A percentile compares a stretch with the other conserved stretches of the same genome.
Evolutionary conservation across 2,888 invertebrate species (phyloP).

Genomic region (Erebia palarica): DNA sequence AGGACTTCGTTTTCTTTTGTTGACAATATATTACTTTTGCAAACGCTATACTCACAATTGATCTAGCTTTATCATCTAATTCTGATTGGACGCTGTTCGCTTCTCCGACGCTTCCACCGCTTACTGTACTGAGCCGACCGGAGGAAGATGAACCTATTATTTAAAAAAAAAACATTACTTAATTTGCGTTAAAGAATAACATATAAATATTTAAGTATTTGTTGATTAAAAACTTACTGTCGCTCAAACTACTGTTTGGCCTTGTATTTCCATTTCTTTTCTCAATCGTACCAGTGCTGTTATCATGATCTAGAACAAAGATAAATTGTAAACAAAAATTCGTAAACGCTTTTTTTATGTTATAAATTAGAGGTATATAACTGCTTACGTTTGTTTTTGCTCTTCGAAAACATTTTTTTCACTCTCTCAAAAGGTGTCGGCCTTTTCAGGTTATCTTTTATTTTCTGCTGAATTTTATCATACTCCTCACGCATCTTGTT

Average conservation of each 20-base stretch:
- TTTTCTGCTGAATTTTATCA: constrained; percentile 89
- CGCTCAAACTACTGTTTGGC: constrained; percentile 76
- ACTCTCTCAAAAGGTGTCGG: constrained; percentile 91
- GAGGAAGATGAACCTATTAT: constrained; percentile 88
- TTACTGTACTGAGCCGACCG: constrained; percentile 91
- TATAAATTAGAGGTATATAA: neutral
- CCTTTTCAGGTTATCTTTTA: constrained; percentile 88
- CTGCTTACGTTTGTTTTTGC: constrained; percentile 79
- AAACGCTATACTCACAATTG: constrained; percentile 62
- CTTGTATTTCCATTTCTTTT: constrained; percentile 74
- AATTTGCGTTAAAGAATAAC: neutral
- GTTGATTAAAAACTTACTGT: constrained; percentile 59
- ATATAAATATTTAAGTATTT: neutral
- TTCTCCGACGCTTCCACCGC: constrained; percentile 91
- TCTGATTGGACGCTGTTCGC: constrained; percentile 92
- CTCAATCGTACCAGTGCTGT: constrained; percentile 66
- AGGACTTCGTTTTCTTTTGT: neutral
- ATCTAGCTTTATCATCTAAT: constrained; percentile 86
- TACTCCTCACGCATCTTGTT: constrained; percentile 91
- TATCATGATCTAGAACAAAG: constrained; percentile 60
- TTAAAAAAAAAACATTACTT: constrained; percentile 19
- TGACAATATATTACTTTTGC: neutral
- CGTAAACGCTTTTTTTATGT: neutral
- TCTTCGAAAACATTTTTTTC: constrained; percentile 87
- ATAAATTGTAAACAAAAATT: neutral